phyloP scores from a whole-genome alignment of 2,888 invertebrate species.

The Rhopalosiphum nymphaeae region DNA sequence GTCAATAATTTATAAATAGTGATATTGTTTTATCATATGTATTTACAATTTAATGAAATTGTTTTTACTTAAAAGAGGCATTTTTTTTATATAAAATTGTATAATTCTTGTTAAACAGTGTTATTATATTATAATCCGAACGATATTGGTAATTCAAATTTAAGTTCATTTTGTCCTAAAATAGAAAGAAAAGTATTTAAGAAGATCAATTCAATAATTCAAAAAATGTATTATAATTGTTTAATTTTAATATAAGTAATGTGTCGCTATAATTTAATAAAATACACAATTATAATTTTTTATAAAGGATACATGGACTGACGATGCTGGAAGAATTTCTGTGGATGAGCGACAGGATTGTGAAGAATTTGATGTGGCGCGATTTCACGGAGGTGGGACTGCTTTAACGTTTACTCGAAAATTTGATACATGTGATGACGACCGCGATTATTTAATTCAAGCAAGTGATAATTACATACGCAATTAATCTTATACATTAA shows the following conservation, averaged over 20 bases:
- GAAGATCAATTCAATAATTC: neutral
- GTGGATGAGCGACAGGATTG: slow-evolving; percentile 84
- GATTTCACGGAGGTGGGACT: slow-evolving; percentile 74
- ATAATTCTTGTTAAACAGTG: neutral
- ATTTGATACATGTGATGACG: slow-evolving; percentile 87
- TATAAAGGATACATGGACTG: slow-evolving; percentile 80
- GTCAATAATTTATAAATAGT: neutral
- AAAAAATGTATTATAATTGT: neutral
- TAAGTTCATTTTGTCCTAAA: neutral
- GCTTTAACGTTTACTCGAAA: slow-evolving; percentile 82
- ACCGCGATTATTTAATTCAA: slow-evolving; percentile 80
- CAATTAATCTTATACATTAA: neutral
- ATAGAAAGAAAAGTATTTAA: neutral
- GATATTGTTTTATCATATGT: neutral
- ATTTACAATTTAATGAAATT: neutral
- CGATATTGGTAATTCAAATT: neutral
- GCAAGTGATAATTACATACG: slow-evolving; percentile 70
- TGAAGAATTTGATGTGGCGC: slow-evolving; percentile 73
- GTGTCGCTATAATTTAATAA: no score
- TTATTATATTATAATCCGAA: neutral
- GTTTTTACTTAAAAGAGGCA: neutral
- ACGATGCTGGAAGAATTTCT: slow-evolving; percentile 77
- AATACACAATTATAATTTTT: neutral
- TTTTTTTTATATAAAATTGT: neutral
- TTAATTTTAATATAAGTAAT: neutral